Evolutionary conservation across 2,888 invertebrate species (phyloP), one percentile per base, ranked within the genome.

Genomic region (Galerucella pusilla): DNA sequence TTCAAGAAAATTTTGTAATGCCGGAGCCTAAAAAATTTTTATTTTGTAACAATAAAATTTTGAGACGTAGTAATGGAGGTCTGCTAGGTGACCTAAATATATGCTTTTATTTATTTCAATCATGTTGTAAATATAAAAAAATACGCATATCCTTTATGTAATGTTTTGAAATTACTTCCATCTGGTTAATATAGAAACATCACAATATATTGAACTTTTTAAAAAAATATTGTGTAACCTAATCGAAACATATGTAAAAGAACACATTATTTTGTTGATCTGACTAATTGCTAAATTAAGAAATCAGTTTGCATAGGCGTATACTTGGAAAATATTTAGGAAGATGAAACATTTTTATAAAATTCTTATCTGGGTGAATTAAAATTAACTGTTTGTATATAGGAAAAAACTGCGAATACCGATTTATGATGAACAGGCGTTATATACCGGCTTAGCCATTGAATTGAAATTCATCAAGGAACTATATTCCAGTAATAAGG

Each of bases 151-250:
- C 6, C 42, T 14, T 61, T 42, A 14, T 20, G 11, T n/a, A 52
- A 57, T 42, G 14, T 63, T 63, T 2, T 16, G 16, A 63, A 63
- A 63, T 42, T n/a, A 42, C 42, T 63, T 42, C 14, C 61, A 63
- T 67, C 67, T 63, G 52, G 46, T 35, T 20, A 16, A 59, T 42
- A 72, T 61, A 42, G 35, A 63, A 12, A 42, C 61, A 45, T 73
- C 63, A 68, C 63, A 68, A 42, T 65, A 42, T 9, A 52, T 54
- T 73, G 49, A 64, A 16, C 14, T 73, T 35, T 63, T 73, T 68
- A 63, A 54, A 61, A 28, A 72, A 68, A 67, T 67, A 67, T 54
- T 67, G 65, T 60, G 70, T 69, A 69, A 61, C 14, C 25, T 20
- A 20, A 46, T 28, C 61, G 28, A 2, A 68, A 57, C 67, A 67